phyloP scores from a whole-genome alignment of 2,888 invertebrate genomes.

The Pseudococcus viburni region DNA sequence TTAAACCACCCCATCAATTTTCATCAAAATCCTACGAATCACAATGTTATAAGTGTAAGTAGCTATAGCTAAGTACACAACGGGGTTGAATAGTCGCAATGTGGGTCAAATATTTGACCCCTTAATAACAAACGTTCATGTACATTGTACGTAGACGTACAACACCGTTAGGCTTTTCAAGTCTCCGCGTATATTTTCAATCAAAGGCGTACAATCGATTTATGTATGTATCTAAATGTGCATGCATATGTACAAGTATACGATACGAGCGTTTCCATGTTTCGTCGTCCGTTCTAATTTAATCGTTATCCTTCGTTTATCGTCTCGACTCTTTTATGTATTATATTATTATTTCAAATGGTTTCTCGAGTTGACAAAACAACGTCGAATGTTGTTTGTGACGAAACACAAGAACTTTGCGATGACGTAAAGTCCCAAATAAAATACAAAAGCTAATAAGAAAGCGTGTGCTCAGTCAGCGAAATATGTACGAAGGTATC shows the following conservation, averaged over 20 bases:
- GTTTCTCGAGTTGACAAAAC: no score
- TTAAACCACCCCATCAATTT: no score
- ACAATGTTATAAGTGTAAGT: no score
- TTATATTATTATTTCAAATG: not conserved
- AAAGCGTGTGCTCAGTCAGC: no score
- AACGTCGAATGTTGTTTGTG: no score
- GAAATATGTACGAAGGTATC: no score
- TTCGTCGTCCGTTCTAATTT: not conserved
- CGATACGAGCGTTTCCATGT: not conserved
- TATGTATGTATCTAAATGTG: not conserved
- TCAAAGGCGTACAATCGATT: conserved; percentile 26
- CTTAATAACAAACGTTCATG: conserved; percentile 1
- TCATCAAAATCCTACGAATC: no score
- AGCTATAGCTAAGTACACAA: not conserved
- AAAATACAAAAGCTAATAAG: no score
- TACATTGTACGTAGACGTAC: not conserved
- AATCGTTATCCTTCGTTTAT: not conserved
- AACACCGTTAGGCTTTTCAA: conserved; percentile 7
- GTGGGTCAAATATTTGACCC: conserved; percentile 28
- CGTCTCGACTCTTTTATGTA: not conserved
- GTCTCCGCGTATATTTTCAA: conserved; percentile 29
- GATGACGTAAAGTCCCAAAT: no score
- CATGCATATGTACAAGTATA: not conserved
- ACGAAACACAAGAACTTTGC: no score
- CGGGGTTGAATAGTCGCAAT: conserved; percentile 1